Evolutionary conservation across 1,140 invertebrate species (phyloP).

Genomic region (Asobara japonica): DNA sequence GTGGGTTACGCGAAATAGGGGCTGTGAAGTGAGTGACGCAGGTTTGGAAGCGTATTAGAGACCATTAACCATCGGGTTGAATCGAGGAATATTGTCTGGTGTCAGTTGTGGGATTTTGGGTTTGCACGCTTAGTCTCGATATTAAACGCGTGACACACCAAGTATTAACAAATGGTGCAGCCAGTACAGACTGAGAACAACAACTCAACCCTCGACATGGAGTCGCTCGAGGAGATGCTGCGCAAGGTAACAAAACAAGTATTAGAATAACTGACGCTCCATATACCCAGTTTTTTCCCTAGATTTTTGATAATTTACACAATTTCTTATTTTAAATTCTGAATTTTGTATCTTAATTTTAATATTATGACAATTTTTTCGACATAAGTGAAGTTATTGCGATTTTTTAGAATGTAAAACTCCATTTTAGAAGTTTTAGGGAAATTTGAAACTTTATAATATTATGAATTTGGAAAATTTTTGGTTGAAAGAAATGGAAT

Average conservation of each 20-base stretch:
- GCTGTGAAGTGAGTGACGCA: background rate
- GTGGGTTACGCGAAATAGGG: conserved; percentile 1
- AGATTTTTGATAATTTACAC: conserved; percentile 22
- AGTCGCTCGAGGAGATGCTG: conserved; percentile 83
- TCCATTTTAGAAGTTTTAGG: too few species aligned
- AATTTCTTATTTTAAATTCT: conserved; percentile 24
- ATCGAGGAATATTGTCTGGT: background rate
- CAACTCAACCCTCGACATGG: conserved; percentile 80
- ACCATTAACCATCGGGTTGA: background rate
- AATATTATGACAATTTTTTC: too few species aligned
- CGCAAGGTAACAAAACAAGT: conserved; percentile 74
- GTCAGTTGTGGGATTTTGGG: background rate
- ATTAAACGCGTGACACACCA: conserved; percentile 17
- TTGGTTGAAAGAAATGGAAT: too few species aligned
- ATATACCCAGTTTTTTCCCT: background rate
- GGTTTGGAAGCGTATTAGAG: background rate
- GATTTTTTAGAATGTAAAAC: too few species aligned
- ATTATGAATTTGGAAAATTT: too few species aligned
- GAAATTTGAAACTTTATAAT: too few species aligned
- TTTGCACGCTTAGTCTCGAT: background rate
- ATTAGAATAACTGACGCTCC: too few species aligned
- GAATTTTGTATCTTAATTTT: background rate
- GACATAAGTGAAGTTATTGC: too few species aligned
- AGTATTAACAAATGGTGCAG: conserved; percentile 58
- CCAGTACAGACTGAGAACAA: conserved; percentile 71